Evolutionary conservation across 2,797 vertebrate genomes (phyloP).

Genomic region (Trematomus bernacchii): DNA sequence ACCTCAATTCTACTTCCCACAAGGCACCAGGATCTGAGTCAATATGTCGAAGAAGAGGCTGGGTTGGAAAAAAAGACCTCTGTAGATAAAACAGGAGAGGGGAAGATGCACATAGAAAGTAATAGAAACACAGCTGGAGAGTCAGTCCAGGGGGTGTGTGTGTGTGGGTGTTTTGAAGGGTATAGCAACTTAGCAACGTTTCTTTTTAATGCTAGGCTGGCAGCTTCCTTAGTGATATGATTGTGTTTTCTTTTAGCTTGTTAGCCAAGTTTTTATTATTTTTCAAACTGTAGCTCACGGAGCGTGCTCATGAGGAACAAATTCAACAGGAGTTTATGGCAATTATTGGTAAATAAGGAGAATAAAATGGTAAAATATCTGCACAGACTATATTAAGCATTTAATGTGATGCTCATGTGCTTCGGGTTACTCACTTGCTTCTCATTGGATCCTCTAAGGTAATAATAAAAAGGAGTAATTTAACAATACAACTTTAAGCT

Average conservation of each 20-base stretch:
- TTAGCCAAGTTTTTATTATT: slow-evolving; percentile 8
- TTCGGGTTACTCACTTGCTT: not conserved
- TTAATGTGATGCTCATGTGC: not conserved
- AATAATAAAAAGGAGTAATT: not conserved
- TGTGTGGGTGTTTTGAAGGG: slow-evolving; percentile 20
- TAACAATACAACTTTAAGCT: not conserved
- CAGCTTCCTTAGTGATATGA: slow-evolving; percentile 4
- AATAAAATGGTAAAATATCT: no score
- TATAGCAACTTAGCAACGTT: slow-evolving; percentile 43
- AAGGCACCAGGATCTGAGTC: slow-evolving; percentile 48
- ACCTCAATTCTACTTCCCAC: slow-evolving; percentile 56
- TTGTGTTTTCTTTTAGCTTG: slow-evolving; percentile 9
- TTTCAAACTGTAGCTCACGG: not conserved
- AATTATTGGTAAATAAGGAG: no score
- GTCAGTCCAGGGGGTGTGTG: slow-evolving; percentile 15
- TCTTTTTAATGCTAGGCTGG: slow-evolving; percentile 22
- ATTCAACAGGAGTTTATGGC: no score
- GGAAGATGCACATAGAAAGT: not conserved
- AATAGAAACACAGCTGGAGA: no score
- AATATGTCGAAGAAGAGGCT: slow-evolving; percentile 29
- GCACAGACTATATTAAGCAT: no score
- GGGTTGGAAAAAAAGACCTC: slow-evolving; percentile 31
- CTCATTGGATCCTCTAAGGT: not conserved
- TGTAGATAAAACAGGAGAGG: not conserved
- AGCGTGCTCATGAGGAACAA: not conserved